Evolutionary conservation across 2,888 invertebrate species (phyloP).

Genomic region (Melieria picta): DNA sequence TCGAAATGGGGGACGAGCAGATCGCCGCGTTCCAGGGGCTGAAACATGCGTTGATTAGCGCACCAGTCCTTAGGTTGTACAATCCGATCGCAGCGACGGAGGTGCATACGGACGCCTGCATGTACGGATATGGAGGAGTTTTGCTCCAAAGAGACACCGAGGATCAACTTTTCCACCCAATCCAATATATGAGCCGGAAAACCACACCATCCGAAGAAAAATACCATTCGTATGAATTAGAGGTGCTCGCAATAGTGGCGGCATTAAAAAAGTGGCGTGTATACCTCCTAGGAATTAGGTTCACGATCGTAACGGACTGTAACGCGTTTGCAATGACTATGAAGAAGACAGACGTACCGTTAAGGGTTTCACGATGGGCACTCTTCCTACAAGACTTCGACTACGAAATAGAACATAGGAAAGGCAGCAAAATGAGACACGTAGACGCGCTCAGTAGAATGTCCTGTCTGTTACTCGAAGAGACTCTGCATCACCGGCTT

Average conservation of each 20-base stretch:
- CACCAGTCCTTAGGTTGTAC: neutral
- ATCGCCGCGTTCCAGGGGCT: no score
- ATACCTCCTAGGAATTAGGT: conserved; percentile 20
- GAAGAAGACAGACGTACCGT: conserved; percentile 32
- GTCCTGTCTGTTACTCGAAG: conserved; percentile 29
- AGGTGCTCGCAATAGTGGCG: conserved; percentile 24
- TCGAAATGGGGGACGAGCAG: no score
- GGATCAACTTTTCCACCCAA: conserved; percentile 34
- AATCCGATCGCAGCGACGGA: conserved; percentile 1
- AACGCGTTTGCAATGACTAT: conserved; percentile 37
- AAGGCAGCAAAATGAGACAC: conserved; percentile 34
- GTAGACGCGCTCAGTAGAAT: conserved; percentile 38
- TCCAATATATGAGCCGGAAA: conserved; percentile 34
- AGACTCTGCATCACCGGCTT: conserved; percentile 28
- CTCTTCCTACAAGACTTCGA: conserved; percentile 38
- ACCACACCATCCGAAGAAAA: conserved; percentile 18
- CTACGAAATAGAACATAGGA: conserved; percentile 35
- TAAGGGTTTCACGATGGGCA: conserved; percentile 36
- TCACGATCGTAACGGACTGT: conserved; percentile 33
- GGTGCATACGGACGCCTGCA: conserved; percentile 32
- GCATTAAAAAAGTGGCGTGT: conserved; percentile 28
- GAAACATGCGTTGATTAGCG: no score
- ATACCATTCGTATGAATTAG: conserved; percentile 27
- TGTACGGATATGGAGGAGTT: conserved; percentile 33
- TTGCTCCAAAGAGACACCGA: conserved; percentile 32